These are phyloP conservation scores for Caradrina kadenii DNA, from an alignment of 2,888 invertebrate genomes.

Conservation along the genomic window DNA sequence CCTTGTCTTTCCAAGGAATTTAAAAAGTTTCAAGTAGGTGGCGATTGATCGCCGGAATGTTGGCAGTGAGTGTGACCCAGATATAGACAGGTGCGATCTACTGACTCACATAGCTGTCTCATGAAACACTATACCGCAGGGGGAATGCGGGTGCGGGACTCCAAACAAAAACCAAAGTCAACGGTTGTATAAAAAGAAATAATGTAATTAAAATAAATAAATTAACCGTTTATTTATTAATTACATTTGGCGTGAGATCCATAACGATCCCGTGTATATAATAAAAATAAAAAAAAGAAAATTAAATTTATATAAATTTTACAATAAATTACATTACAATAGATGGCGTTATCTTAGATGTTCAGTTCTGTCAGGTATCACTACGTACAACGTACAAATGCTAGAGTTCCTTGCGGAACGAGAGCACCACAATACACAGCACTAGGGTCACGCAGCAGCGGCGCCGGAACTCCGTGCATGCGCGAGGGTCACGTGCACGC, in stretches of 20 bases:
- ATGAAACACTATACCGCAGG: constrained; percentile 65
- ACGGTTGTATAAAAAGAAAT: constrained; percentile 89
- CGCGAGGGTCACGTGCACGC: constrained; percentile 71
- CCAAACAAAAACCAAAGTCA: constrained; percentile 84
- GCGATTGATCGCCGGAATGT: constrained; percentile 68
- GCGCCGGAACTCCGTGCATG: constrained; percentile 64
- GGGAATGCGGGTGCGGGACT: constrained; percentile 70
- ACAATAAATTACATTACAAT: constrained; percentile 90
- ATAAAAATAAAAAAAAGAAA: constrained; percentile 89
- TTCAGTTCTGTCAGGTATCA: constrained; percentile 90
- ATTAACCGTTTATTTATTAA: constrained; percentile 91
- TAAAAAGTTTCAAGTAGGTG: constrained; percentile 57
- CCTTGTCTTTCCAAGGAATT: constrained; percentile 56
- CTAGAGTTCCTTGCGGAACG: constrained; percentile 82
- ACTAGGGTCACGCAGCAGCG: constrained; percentile 80
- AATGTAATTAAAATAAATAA: constrained; percentile 91
- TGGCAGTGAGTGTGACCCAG: constrained; percentile 78
- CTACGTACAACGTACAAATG: constrained; percentile 90
- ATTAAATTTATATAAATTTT: constrained; percentile 91
- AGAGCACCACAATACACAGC: constrained; percentile 86
- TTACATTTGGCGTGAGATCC: constrained; percentile 91
- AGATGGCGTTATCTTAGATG: constrained; percentile 90
- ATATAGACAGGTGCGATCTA: constrained; percentile 73
- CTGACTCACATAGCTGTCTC: constrained; percentile 59
- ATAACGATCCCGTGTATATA: constrained; percentile 90